phyloP scores from a whole-genome alignment of 2,113 vertebrate species.

The Ovis canadensis region DNA sequence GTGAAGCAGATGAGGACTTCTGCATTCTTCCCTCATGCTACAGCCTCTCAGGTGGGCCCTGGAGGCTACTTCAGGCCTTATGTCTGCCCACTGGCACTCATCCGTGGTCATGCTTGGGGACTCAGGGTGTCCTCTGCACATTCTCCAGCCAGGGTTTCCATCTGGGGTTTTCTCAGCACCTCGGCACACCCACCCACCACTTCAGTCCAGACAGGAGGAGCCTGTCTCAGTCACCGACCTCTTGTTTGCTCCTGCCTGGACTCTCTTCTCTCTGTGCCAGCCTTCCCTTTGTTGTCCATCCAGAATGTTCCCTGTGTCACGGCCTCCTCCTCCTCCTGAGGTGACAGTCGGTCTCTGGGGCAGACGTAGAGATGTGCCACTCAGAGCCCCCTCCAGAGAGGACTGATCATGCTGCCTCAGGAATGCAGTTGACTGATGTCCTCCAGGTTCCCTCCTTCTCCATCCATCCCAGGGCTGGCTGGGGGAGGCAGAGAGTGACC shows the following conservation, averaged over 20 bases:
- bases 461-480: background rate
- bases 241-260: background rate
- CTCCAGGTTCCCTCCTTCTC: background rate
- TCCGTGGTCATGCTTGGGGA: background rate
- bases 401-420: background rate
- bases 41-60: background rate
- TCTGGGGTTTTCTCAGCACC: background rate
- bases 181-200: background rate
- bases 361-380: background rate
- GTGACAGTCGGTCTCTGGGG: background rate
- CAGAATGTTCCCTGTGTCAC: background rate
- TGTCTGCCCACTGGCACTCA: background rate
- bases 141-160: background rate
- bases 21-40: background rate
- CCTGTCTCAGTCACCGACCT: background rate
- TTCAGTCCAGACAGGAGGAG: background rate
- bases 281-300: background rate
- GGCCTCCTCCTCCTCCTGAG: background rate
- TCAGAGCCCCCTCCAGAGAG: background rate
- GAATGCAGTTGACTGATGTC: background rate
- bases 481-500: too few relatives aligned
- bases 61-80: background rate
- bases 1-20: background rate
- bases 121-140: background rate
- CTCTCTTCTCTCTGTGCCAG: background rate